Evolutionary conservation across 2,797 vertebrate species (phyloP).

Genomic region (Anomalospiza imberbis): DNA sequence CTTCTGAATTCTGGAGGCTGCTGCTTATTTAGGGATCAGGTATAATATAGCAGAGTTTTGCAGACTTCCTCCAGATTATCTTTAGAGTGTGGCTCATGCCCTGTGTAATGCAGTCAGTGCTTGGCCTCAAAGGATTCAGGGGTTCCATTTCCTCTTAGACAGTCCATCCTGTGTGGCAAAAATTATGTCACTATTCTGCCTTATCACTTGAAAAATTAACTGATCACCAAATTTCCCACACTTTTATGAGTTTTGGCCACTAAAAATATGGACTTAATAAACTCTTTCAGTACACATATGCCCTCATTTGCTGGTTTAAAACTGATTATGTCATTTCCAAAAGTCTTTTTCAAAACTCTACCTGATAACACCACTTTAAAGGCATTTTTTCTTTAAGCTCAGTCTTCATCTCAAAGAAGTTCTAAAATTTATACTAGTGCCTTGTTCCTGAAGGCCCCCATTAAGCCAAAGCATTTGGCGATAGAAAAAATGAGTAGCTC

Average conservation of each 20-base stretch:
- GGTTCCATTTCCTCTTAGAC: neutral
- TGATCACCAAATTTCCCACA: neutral
- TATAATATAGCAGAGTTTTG: neutral
- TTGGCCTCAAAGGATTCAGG: neutral
- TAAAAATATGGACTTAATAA: neutral
- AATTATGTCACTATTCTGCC: neutral
- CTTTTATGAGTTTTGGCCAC: neutral
- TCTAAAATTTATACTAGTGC: neutral
- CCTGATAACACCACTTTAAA: neutral
- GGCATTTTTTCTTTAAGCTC: neutral
- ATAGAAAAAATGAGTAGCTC: neutral
- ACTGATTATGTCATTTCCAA: neutral
- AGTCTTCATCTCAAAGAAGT: neutral
- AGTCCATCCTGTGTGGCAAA: neutral
- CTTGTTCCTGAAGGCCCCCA: neutral
- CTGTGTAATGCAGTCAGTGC: neutral
- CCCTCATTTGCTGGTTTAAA: neutral
- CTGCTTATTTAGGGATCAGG: neutral
- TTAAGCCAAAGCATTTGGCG: neutral
- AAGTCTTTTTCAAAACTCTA: neutral
- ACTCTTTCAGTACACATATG: neutral
- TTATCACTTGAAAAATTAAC: neutral
- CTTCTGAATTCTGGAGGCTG: neutral
- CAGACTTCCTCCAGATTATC: neutral
- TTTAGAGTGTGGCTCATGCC: neutral